phyloP scores from a whole-genome alignment of 2,888 invertebrate genomes.

The Agrenia bidenticulata region DNA sequence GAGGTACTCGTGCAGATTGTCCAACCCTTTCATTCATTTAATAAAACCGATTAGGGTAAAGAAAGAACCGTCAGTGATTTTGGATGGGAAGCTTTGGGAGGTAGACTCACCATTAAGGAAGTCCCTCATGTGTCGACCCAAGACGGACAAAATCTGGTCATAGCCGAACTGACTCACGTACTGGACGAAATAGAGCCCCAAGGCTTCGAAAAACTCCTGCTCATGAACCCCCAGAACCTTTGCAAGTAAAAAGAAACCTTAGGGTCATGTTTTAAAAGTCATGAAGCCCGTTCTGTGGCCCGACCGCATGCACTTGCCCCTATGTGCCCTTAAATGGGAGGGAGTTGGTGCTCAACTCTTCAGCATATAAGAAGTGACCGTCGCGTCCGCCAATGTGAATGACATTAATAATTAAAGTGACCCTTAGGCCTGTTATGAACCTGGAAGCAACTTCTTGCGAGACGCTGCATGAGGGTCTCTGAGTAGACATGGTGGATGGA shows the following conservation, averaged over 20 bases:
- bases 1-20: conserved; percentile 95
- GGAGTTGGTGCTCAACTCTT: no score
- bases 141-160: conserved; percentile 82
- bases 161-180: conserved; percentile 95
- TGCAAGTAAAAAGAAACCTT: no score
- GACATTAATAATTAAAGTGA: no score
- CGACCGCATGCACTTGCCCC: no score
- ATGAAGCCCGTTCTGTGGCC: no score
- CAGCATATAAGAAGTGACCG: no score
- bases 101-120: conserved; percentile 75
- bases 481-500: conserved; percentile 91
- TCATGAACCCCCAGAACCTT: conserved; percentile 85
- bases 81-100: no score
- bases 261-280: no score
- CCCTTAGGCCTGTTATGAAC: no score
- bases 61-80: no score
- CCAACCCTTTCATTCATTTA: conserved; percentile 61
- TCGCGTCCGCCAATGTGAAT: no score
- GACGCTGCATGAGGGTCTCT: conserved; percentile 78
- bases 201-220: conserved; percentile 86
- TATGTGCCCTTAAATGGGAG: no score
- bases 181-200: conserved; percentile 62
- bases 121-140: conserved; percentile 91
- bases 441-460: conserved; percentile 83
- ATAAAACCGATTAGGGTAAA: conserved; percentile 1